A percentile compares a stretch with the other conserved stretches of the same genome.
Evolutionary conservation across 2,797 vertebrate genomes (phyloP).

Genomic region (Semotilus atromaculatus): DNA sequence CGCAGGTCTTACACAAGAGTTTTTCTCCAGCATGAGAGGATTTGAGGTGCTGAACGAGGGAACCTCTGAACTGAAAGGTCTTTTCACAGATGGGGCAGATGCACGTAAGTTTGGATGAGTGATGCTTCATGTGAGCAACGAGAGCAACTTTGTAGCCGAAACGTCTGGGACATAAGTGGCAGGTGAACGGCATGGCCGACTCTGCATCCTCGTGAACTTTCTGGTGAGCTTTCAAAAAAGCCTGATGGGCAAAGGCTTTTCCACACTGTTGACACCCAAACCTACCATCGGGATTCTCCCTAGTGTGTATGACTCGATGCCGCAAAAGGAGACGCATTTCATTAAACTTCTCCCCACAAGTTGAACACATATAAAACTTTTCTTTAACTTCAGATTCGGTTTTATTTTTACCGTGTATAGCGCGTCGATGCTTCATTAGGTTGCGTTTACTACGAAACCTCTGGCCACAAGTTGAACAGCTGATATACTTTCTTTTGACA

Average conservation of each 20-base stretch:
- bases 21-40: slow-evolving; percentile 60
- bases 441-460: slow-evolving; percentile 38
- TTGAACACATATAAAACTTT: neutral
- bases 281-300: neutral
- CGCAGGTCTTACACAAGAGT: slow-evolving; percentile 62
- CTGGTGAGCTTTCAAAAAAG: slow-evolving; percentile 48
- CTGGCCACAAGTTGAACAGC: slow-evolving; percentile 37
- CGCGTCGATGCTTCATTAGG: slow-evolving; percentile 39
- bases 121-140: slow-evolving; percentile 62
- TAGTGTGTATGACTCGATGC: slow-evolving; percentile 21
- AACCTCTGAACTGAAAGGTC: slow-evolving; percentile 33
- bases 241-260: slow-evolving; percentile 12
- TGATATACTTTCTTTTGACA: slow-evolving; percentile 12
- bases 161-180: slow-evolving; percentile 55
- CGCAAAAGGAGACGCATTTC: slow-evolving; percentile 31
- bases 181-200: slow-evolving; percentile 56
- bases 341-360: slow-evolving; percentile 1
- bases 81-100: slow-evolving; percentile 63
- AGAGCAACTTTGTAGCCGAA: slow-evolving; percentile 63
- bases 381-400: neutral
- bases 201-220: slow-evolving; percentile 46
- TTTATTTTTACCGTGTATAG: neutral
- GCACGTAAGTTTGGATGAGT: slow-evolving; percentile 58
- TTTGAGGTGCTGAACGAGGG: slow-evolving; percentile 62
- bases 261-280: slow-evolving; percentile 39